These are phyloP conservation scores for Carcina quercana DNA, from an alignment of 2,888 invertebrate genomes.

Conservation along the genomic window DNA sequence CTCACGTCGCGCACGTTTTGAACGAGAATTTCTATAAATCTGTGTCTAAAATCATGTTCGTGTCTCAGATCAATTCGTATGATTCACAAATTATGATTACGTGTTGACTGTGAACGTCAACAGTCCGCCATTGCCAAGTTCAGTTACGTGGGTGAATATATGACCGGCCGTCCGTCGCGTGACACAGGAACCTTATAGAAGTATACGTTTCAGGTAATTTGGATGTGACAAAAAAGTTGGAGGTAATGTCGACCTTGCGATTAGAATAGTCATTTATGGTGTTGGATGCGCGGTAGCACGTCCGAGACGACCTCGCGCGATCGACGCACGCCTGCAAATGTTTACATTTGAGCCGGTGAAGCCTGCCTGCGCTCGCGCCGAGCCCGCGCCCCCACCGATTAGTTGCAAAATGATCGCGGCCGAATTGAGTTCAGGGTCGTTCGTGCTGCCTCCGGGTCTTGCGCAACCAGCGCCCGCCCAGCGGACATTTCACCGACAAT, in stretches of 20 bases:
- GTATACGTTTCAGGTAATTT: background rate
- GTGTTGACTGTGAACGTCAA: no score
- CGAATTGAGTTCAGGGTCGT: constrained; percentile 71
- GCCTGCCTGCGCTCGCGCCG: constrained; percentile 29
- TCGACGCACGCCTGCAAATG: constrained; percentile 66
- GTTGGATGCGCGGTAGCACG: constrained; percentile 41
- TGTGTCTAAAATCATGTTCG: no score
- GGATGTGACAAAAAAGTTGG: no score
- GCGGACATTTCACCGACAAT: constrained; percentile 26
- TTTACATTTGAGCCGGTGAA: constrained; percentile 68
- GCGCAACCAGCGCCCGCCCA: constrained; percentile 41
- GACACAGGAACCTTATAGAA: no score
- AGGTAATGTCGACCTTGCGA: constrained; percentile 7
- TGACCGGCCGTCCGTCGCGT: no score
- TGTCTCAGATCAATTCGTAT: no score
- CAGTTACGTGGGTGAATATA: no score
- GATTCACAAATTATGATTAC: no score
- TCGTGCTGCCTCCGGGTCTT: constrained; percentile 66
- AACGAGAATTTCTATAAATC: no score
- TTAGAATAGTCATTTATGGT: constrained; percentile 39
- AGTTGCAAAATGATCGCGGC: constrained; percentile 69
- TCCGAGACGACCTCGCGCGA: constrained; percentile 57
- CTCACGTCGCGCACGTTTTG: no score
- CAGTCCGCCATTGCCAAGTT: no score
- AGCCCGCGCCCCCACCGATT: constrained; percentile 53